Evolutionary conservation across 2,113 vertebrate species (phyloP).

Genomic region (Pagrus major): DNA sequence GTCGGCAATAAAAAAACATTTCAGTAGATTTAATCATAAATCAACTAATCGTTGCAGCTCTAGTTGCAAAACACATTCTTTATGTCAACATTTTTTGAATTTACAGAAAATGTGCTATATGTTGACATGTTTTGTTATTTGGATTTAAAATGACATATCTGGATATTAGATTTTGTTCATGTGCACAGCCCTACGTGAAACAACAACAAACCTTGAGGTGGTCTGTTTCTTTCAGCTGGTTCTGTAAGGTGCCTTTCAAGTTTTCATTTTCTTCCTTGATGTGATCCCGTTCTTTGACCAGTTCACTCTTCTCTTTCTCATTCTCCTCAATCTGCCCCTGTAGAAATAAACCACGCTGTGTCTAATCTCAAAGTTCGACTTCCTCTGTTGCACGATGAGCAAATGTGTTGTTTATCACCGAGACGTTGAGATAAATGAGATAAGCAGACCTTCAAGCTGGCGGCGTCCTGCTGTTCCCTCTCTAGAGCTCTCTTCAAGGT

Average conservation of each 20-base stretch:
- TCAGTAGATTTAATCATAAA: no score
- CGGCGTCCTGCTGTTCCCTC: conserved; percentile 57
- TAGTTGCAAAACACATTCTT: no score
- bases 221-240: conserved; percentile 42
- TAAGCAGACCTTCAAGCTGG: conserved; percentile 63
- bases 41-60: no score
- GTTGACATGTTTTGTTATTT: no score
- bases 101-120: no score
- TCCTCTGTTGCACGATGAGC: conserved; percentile 12
- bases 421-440: not conserved
- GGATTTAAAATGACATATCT: no score
- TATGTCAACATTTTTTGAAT: no score
- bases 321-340: conserved; percentile 55
- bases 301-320: conserved; percentile 10
- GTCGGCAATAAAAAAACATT: no score
- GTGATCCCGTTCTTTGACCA: conserved; percentile 51
- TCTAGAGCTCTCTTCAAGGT: conserved; percentile 63
- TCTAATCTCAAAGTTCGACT: conserved; percentile 47
- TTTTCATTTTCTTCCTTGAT: conserved; percentile 35
- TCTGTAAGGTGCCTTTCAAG: conserved; percentile 15
- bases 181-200: no score
- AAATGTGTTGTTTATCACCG: not conserved
- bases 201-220: conserved; percentile 69
- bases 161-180: no score
- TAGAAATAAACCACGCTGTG: not conserved